phyloP scores from a whole-genome alignment of 2,113 vertebrate species.

The Diadophis punctatus region DNA sequence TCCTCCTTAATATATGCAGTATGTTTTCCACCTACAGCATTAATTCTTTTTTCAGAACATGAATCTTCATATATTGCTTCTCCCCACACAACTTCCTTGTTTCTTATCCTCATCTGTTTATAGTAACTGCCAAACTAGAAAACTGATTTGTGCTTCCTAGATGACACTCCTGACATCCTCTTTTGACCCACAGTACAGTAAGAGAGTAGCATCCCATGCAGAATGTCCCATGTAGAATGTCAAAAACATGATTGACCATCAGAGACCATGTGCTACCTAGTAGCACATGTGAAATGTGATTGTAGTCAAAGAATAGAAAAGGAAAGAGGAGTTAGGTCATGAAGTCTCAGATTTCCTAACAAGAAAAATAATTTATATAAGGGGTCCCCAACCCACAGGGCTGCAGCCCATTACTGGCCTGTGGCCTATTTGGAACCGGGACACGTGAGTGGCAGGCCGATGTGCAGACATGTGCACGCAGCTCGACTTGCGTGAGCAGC shows the following conservation, averaged over 20 bases:
- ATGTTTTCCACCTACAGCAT: not conserved
- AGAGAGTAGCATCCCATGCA: not conserved
- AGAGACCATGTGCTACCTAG: not conserved
- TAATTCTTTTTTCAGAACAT: not conserved
- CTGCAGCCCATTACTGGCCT: not conserved
- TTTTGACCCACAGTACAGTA: not conserved
- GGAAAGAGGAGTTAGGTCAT: not conserved
- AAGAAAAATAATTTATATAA: not conserved
- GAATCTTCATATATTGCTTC: not conserved
- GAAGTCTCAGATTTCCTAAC: not conserved
- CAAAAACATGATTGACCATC: not conserved
- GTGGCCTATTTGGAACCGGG: not conserved
- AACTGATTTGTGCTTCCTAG: not conserved
- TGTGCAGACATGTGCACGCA: not conserved
- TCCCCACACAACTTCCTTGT: not conserved
- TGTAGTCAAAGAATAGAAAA: not conserved
- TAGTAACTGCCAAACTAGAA: not conserved
- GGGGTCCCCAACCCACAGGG: not conserved
- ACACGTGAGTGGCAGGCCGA: accelerated
- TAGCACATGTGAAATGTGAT: not conserved
- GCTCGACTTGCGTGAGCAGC: not conserved
- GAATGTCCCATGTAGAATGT: not conserved
- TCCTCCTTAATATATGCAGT: not conserved
- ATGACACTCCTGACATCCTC: not conserved
- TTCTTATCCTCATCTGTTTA: not conserved